Conservation (phyloP, 2,888 invertebrate genomes). For the Phyto melanocephala region DNA sequence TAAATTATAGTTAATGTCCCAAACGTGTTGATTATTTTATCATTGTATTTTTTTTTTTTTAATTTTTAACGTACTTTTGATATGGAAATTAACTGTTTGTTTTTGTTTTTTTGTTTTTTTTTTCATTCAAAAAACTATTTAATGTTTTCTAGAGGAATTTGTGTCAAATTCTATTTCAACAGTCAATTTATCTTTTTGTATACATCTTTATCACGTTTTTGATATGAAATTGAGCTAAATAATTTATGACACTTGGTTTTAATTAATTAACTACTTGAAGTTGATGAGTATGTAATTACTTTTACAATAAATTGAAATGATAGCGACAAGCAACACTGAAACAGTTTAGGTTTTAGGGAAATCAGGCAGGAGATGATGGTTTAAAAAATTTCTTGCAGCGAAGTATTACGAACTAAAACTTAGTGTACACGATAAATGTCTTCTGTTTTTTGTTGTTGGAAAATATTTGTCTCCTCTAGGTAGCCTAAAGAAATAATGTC, state of each 20-base stretch:
- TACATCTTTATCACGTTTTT: conserved; percentile 43
- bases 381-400: too few relatives aligned
- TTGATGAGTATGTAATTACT: too few relatives aligned
- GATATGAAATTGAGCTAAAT: neutral
- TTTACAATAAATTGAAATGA: too few relatives aligned
- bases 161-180: conserved; percentile 33
- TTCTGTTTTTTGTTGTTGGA: too few relatives aligned
- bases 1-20: conserved; percentile 54
- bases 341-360: too few relatives aligned
- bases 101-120: neutral
- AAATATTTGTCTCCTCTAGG: too few relatives aligned
- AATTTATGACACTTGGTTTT: neutral
- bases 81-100: conserved; percentile 27
- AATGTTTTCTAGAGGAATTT: conserved; percentile 12
- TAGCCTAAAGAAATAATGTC: too few relatives aligned
- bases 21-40: conserved; percentile 56
- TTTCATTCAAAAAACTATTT: neutral
- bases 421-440: too few relatives aligned
- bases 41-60: conserved; percentile 3
- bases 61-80: neutral
- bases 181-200: conserved; percentile 20
- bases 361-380: too few relatives aligned
- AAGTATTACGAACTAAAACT: too few relatives aligned
- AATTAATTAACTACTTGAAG: neutral
- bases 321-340: too few relatives aligned